Conservation (phyloP, 2,797 vertebrate species). For the Remorina albescens region DNA sequence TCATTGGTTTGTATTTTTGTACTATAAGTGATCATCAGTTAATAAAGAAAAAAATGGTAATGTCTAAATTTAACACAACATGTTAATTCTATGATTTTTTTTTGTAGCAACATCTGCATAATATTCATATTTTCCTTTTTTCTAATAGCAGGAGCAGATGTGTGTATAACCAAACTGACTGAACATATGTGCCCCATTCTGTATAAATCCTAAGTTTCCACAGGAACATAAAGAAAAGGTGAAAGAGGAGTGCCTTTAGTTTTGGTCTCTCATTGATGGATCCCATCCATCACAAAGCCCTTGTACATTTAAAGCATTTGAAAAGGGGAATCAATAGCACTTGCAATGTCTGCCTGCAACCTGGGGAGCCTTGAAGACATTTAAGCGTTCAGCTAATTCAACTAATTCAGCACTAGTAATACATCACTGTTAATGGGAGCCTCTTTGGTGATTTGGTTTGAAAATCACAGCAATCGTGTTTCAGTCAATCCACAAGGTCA, state of each 20-base stretch:
- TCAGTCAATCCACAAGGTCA: too few relatives aligned
- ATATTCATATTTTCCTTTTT: not conserved
- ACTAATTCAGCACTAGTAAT: conserved; percentile 67
- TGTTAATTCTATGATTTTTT: not conserved
- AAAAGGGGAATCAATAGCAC: conserved; percentile 65
- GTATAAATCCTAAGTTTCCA: not conserved
- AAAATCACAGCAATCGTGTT: too few relatives aligned
- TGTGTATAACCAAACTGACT: not conserved
- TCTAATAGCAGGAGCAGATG: not conserved
- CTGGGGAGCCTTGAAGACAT: conserved; percentile 34
- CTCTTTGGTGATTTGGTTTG: conserved; percentile 25
- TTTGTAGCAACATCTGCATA: not conserved
- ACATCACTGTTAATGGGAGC: conserved; percentile 46
- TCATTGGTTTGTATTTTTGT: not conserved
- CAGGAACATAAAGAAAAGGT: not conserved
- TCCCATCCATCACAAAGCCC: conserved; percentile 40
- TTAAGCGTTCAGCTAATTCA: conserved; percentile 66
- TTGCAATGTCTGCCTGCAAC: conserved; percentile 38
- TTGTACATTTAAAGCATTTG: conserved; percentile 39
- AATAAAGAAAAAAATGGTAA: too few relatives aligned
- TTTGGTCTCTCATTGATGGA: conserved; percentile 18
- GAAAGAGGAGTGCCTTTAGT: conserved; percentile 12
- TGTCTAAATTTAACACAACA: too few relatives aligned
- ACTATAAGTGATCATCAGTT: too few relatives aligned
- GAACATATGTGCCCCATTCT: not conserved